Percentiles rank a stretch among this genome's conserved stretches.
Evolutionary conservation across 2,797 vertebrate genomes (phyloP).

Genomic region (Myotis planiceps): DNA sequence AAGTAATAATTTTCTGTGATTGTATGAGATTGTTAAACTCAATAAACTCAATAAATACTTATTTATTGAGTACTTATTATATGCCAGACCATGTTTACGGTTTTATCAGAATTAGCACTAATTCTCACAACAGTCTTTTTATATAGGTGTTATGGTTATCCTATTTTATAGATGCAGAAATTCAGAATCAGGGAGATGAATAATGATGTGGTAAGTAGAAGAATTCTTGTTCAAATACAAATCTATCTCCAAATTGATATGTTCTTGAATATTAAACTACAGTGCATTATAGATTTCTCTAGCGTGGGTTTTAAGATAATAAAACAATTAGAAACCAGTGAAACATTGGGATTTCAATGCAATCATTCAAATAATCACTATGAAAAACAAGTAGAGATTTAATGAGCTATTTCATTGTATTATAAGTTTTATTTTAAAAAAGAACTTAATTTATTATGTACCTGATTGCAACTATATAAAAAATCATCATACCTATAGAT

Average conservation of each 20-base stretch:
- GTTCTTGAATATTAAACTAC: background rate
- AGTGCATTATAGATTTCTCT: background rate
- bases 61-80: background rate
- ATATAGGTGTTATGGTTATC: background rate
- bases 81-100: background rate
- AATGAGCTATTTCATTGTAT: background rate
- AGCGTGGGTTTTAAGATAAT: background rate
- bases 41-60: background rate
- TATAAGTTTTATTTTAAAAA: background rate
- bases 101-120: background rate
- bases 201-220: background rate
- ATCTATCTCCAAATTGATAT: background rate
- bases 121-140: background rate
- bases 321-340: background rate
- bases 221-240: background rate
- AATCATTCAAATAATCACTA: background rate
- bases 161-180: background rate
- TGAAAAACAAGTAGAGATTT: background rate
- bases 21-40: background rate
- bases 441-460: background rate
- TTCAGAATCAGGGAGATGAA: background rate
- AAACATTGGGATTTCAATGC: background rate
- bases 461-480: background rate
- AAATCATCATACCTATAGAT: background rate
- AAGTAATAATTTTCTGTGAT: background rate